Evolutionary conservation across 2,888 invertebrate species (phyloP).

Genomic region (Lepidonotus clava): DNA sequence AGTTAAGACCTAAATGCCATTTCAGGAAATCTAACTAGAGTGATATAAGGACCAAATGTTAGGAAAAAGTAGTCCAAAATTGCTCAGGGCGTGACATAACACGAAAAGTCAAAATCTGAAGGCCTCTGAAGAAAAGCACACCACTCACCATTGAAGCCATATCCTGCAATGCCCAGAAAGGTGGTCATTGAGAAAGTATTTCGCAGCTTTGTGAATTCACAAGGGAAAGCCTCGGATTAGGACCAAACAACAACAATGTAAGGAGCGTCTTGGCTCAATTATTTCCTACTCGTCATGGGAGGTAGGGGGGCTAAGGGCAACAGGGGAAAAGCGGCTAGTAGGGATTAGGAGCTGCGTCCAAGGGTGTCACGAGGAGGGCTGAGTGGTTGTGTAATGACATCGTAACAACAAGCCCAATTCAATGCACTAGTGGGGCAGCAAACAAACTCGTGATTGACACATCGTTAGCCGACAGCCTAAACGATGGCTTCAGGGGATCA

Average conservation of each 20-base stretch:
- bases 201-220: not conserved
- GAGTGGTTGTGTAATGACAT: slow-evolving; percentile 26
- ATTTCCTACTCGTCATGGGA: not conserved
- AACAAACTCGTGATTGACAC: not conserved
- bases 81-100: no score
- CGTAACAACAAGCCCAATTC: slow-evolving; percentile 41
- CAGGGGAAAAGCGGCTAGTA: not conserved
- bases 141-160: no score
- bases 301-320: not conserved
- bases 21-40: no score
- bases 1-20: no score
- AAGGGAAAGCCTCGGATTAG: not conserved
- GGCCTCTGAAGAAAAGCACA: no score
- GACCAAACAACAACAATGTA: not conserved
- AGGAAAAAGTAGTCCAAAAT: no score
- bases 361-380: not conserved
- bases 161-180: no score
- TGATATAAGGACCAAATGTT: no score
- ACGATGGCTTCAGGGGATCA: not conserved
- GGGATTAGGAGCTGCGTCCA: not conserved
- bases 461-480: slow-evolving; percentile 17
- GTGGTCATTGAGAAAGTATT: not conserved
- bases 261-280: not conserved
- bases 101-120: no score
- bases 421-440: not conserved